Evolutionary conservation across 2,888 invertebrate genomes (phyloP), one percentile per base, ranked within the genome.

Genomic region (Latheticus oryzae): DNA sequence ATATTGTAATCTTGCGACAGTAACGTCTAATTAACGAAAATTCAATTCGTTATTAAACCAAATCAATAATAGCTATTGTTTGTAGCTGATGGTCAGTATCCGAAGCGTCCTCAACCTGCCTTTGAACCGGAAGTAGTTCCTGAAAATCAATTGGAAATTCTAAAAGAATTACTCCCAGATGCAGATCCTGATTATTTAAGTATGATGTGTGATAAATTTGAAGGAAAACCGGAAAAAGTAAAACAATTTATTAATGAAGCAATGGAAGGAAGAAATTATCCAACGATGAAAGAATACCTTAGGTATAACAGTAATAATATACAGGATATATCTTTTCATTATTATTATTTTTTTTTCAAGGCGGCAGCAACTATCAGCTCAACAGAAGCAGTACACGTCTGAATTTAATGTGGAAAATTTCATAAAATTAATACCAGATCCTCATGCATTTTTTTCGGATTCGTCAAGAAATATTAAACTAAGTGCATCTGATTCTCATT

Each of bases 361-460:
- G 37, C 73, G 72, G 35, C 67, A 73, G 38, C 70, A 74, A 58
- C 40, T 75, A 11, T 68, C 74, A 0, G 73, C 79, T 1, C 78
- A 81, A 60, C 75, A 76, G 26, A 73, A 73, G 45, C 76, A 79
- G 17, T 81, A 81, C 53, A 80, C 78, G 0, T 71, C 69, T 0
- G 74, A 79, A 2, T 83, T 83, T 45, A 66, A 74, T 23, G 69
- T 80, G 0, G 68, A 77, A 56, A 68, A 78, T 8, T 83, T 81
- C 67, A 57, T 83, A 0, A 69, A 78, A 43, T 60, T 79, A 3
- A 79, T 81, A 63, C 81, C 81, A 1, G 74, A 82, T 65, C 82
- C 82, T 1, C 66, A 73, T 24, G 24, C 60, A 19, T 60, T 66
- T 3, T 72, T 73, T 32, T 48, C 47, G 2, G 65, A 70, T 60